phyloP scores from a whole-genome alignment of 2,797 vertebrate species.

The Smutsia temminckii region DNA sequence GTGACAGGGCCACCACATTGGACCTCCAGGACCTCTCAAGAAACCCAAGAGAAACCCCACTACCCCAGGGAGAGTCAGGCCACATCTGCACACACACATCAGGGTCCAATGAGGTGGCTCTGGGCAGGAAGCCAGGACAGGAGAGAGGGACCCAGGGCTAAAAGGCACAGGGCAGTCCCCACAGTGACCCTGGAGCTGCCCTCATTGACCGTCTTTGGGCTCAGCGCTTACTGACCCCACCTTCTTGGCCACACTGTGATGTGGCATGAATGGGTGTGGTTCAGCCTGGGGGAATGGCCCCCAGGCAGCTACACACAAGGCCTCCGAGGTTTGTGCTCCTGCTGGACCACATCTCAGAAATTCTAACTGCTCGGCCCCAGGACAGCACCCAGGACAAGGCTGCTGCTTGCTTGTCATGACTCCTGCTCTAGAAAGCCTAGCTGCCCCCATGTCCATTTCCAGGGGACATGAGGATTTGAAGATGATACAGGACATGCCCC shows the following conservation, averaged over 20 bases:
- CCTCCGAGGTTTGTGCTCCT: too few relatives aligned
- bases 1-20: too few relatives aligned
- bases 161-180: background rate
- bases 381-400: background rate
- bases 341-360: rapidly evolving
- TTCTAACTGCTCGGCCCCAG: background rate
- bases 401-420: too few relatives aligned
- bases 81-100: too few relatives aligned
- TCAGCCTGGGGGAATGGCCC: background rate
- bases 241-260: background rate
- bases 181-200: too few relatives aligned
- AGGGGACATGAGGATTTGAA: too few relatives aligned
- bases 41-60: too few relatives aligned
- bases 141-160: background rate
- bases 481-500: background rate
- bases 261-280: background rate
- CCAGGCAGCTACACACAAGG: background rate
- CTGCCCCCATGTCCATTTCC: background rate
- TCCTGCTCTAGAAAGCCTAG: background rate
- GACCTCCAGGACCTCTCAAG: too few relatives aligned
- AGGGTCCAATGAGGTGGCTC: background rate
- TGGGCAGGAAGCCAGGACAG: background rate
- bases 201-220: background rate
- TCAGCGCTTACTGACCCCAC: background rate
- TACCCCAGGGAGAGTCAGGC: too few relatives aligned